Base-by-base conservation (phyloP, 2,113 vertebrate genomes). In the Nematolebias whitei region DNA sequence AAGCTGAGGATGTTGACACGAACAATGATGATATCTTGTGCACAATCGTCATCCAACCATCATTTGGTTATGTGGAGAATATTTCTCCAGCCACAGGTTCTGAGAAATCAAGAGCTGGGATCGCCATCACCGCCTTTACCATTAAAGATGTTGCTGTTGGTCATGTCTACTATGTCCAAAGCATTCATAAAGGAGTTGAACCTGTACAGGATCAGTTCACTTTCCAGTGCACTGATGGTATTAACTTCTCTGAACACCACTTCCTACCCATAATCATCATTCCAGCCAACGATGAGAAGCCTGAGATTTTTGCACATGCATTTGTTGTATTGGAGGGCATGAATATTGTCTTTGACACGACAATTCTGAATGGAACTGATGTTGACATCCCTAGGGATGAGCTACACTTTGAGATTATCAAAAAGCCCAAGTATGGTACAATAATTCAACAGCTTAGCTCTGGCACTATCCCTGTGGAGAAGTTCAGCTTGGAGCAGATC, bases 261-360 rank as follows among this genome's bases (percentile, higher is more conserved):
- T 88, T 96, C 76, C 97, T 99, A 69, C 93, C 96, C 12, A 85
- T 99, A 57, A 76, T 94, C 14, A 95, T 99, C 68, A 75, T 93
- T 43, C 95, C 96, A 0, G 73, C 93, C 50, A 99, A 98, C 0
- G 97, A 99, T 2, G 97, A 99, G 64, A 95, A 93, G 58, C 97
- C 97, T 2, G 95, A 97, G 69, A 91, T 98, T 38, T 98, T 94
- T 48, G 58, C 92, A 47, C 90, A 95, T 2, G 95, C 98, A 76
- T 96, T 98, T 90, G 88, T 98, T 43, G 96, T 99, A 47, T 95
- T 97, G 96, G 97, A 99, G 79, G 97, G 97, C 50, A 96, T 96
- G 96, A 98, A 94, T 76, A 76, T 99, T 60, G 93, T 98, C 18
- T 91, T 99, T 1, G 95, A 98, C 76, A 96, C 93, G 0, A 94